These are phyloP conservation scores for Pluvianellus socialis DNA, from an alignment of 2,113 vertebrate species.

Conservation along the genomic window DNA sequence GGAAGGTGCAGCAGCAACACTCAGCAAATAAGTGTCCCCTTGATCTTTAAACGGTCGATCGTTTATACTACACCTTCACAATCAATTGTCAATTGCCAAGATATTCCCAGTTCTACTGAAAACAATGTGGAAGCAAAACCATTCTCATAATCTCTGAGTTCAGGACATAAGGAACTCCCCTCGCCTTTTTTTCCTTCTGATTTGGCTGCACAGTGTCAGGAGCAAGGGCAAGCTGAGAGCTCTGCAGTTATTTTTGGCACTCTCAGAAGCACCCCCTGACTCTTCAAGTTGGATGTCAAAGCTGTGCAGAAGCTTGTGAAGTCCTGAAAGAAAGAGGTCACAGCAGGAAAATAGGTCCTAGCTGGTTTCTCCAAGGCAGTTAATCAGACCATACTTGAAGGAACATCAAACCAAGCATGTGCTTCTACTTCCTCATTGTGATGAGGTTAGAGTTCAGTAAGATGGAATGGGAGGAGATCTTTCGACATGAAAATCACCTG, in stretches of 20 bases:
- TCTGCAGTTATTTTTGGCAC: not conserved
- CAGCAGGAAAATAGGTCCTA: not conserved
- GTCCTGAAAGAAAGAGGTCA: not conserved
- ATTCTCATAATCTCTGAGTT: not conserved
- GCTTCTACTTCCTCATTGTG: slow-evolving; percentile 6
- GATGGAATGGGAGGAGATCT: not conserved
- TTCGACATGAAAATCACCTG: slow-evolving; percentile 20
- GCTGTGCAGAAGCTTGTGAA: not conserved
- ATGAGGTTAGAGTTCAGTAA: not conserved
- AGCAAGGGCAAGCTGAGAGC: not conserved
- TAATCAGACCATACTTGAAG: not conserved
- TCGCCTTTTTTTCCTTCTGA: not conserved
- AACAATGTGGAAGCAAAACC: not conserved
- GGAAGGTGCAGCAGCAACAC: not conserved
- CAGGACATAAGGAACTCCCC: not conserved
- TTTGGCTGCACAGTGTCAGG: not conserved
- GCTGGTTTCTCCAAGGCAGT: not conserved
- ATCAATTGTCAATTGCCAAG: not conserved
- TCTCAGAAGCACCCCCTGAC: not conserved
- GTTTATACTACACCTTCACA: not conserved
- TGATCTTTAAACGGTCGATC: not conserved
- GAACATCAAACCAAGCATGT: not conserved
- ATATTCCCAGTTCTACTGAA: not conserved
- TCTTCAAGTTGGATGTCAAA: not conserved
- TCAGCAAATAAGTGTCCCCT: not conserved